Percentiles rank a stretch among this genome's conserved stretches.
Conservation (phyloP, 2,888 invertebrate species). For the Lacanobia wlatinum region DNA sequence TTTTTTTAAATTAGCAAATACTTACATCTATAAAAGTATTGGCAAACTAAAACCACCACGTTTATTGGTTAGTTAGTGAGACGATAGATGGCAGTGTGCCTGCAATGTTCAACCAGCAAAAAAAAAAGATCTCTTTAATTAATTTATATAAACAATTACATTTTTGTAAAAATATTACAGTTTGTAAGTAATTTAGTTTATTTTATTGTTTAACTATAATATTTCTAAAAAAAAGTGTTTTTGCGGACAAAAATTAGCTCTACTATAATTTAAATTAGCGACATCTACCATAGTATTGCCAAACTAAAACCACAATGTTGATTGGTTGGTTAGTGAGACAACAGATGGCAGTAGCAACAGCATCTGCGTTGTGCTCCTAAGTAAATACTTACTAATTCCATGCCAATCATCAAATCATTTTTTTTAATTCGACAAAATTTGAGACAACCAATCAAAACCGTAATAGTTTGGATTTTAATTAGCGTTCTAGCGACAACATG, state of each 20-base stretch:
- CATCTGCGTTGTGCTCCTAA: not conserved
- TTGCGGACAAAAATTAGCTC: not conserved
- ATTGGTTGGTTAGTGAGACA: not conserved
- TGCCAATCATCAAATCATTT: not conserved
- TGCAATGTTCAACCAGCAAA: too few species aligned
- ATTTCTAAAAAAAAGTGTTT: too few species aligned
- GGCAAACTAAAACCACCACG: not conserved
- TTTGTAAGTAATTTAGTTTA: too few species aligned
- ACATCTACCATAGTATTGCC: conserved; percentile 8
- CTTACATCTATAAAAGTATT: not conserved
- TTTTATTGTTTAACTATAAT: too few species aligned
- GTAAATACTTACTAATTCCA: not conserved
- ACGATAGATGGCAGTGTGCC: not conserved
- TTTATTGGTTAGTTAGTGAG: not conserved
- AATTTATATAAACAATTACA: too few species aligned
- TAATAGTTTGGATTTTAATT: too few species aligned
- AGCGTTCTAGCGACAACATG: too few species aligned
- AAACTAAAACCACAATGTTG: conserved; percentile 6
- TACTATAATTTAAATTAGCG: not conserved
- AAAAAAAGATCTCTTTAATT: too few species aligned
- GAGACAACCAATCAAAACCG: not conserved
- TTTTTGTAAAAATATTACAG: too few species aligned
- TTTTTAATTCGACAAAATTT: too few species aligned
- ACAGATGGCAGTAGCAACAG: conserved; percentile 35
- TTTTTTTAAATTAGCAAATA: too few species aligned